Base-by-base conservation (phyloP, 2,888 invertebrate species). In the Tupiocoris notatus region DNA sequence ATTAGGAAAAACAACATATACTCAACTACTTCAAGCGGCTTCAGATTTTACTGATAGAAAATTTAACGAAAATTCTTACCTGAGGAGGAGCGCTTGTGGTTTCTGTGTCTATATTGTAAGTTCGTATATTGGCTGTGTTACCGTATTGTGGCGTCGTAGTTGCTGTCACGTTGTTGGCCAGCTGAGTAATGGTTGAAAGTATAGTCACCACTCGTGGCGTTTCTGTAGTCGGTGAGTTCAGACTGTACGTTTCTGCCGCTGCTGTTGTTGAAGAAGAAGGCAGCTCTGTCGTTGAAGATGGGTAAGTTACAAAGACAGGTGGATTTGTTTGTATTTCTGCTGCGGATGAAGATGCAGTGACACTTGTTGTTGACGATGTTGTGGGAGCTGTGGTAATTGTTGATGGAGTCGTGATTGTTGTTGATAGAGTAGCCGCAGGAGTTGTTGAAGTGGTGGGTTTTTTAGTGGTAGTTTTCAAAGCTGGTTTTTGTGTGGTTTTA, bases 121-220 rank as follows among this genome's bases (percentile, higher is more conserved):
- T 59, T 62, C 24, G 20, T 25, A 76, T 39, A 22, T 61, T 70
- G 57, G 75, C 76, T 2, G 77, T 77, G 56, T 77, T 77, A n/a
- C 65, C 63, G 21, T 71, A 67, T 54, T 59, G 65, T 54, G 67
- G 70, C 18, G 75, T 75, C 2, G 76, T 66, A 39, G 62, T 54
- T 12, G 70, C 61, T 0, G 76, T 75, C 25, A 77, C 25, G 23
- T 83, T 83, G 67, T 83, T 82, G 16, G 82, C 81, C 75, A 79
- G 66, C 62, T 75, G 77, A 18, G 78, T 76, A 56, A 82, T 82
- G 25, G 81, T 80, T 79, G 81, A 80, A 65, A 80, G 64, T 25
- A 77, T 77, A 20, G 71, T 77, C 24, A 73, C 82, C 77, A 82
- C 80, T 76, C 81, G 82, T 57, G 82, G 82, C 7, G 68, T 74